Evolutionary conservation across 2,113 vertebrate genomes (phyloP).

Genomic region (Pogona vitticeps): DNA sequence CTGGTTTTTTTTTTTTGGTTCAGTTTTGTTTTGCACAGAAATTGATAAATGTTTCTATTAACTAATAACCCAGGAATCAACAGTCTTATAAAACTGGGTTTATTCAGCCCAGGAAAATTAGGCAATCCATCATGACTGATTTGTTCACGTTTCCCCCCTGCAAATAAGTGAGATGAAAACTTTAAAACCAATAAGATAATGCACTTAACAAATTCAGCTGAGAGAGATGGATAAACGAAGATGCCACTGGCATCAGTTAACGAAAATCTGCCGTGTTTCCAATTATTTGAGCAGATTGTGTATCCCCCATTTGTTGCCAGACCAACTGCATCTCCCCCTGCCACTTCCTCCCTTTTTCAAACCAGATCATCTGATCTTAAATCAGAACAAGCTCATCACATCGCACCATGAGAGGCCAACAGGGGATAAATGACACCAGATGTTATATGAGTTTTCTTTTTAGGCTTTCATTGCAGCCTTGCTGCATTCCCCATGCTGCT

Average conservation of each 20-base stretch:
- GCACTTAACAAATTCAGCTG: constrained; percentile 82
- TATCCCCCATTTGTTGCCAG: constrained; percentile 79
- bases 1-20: constrained; percentile 12
- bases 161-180: constrained; percentile 84
- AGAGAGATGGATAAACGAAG: constrained; percentile 80
- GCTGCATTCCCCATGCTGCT: constrained; percentile 81
- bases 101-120: constrained; percentile 95
- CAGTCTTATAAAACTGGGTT: constrained; percentile 94
- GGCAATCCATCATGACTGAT: constrained; percentile 97
- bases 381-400: constrained; percentile 85
- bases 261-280: constrained; percentile 79
- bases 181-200: constrained; percentile 87
- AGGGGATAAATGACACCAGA: constrained; percentile 85
- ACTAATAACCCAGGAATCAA: constrained; percentile 97
- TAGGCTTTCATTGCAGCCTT: constrained; percentile 83
- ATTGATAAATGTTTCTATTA: constrained; percentile 97
- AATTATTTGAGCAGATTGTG: constrained; percentile 82
- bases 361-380: constrained; percentile 84
- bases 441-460: constrained; percentile 85
- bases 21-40: constrained; percentile 65
- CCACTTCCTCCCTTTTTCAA: constrained; percentile 66
- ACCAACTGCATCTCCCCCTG: constrained; percentile 72
- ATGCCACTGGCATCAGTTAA: constrained; percentile 76
- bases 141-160: constrained; percentile 88
- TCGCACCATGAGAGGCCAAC: constrained; percentile 81